Evolutionary conservation across 2,113 vertebrate species (phyloP).

Genomic region (Onychorhynchus coronatus): DNA sequence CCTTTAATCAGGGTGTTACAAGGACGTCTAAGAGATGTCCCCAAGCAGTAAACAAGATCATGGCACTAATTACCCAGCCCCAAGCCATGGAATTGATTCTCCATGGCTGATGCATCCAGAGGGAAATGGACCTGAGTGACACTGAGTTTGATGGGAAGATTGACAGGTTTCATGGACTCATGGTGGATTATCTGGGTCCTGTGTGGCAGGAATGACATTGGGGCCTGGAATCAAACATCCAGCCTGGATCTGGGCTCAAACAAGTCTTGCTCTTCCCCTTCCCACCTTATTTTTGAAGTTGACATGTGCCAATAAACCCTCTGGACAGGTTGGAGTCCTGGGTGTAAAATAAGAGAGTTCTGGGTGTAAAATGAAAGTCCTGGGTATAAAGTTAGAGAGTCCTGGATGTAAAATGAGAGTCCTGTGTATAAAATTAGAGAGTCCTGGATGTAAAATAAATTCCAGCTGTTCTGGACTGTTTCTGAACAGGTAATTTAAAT

Average conservation of each 20-base stretch:
- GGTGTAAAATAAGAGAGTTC: not conserved
- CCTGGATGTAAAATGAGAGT: not conserved
- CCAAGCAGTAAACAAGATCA: slow-evolving; percentile 36
- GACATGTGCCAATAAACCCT: not conserved
- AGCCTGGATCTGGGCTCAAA: not conserved
- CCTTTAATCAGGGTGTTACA: not conserved
- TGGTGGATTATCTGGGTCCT: not conserved
- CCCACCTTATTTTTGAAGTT: not conserved
- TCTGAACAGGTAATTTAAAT: not conserved
- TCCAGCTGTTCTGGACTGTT: not conserved
- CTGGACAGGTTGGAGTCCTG: not conserved
- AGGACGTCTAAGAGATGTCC: not conserved
- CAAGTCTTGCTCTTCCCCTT: not conserved
- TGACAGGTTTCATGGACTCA: not conserved
- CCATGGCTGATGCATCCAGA: not conserved
- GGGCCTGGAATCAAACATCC: not conserved
- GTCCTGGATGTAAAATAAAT: not conserved
- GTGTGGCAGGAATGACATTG: not conserved
- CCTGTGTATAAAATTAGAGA: not conserved
- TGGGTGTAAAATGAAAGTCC: no score
- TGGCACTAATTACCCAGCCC: not conserved
- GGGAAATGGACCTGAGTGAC: not conserved
- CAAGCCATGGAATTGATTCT: slow-evolving; percentile 28
- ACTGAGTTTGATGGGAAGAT: not conserved
- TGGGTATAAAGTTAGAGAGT: no score